Evolutionary conservation across 2,797 vertebrate genomes (phyloP).

Genomic region (Sebastes iracundus): DNA sequence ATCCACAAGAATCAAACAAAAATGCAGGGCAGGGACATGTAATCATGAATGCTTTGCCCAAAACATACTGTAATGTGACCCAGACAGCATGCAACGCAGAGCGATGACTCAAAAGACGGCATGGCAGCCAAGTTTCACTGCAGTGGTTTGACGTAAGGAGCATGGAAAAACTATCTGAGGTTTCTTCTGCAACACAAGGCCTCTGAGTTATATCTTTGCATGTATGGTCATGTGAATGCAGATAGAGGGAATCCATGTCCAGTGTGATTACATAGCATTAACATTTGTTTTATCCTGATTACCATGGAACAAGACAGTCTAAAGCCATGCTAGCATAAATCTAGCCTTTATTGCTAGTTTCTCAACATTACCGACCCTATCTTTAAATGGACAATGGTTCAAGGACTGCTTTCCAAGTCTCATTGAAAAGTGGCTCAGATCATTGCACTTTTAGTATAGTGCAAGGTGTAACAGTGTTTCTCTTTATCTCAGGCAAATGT

Average conservation of each 20-base stretch:
- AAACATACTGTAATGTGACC: not conserved
- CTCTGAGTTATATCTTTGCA: not conserved
- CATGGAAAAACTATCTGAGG: not conserved
- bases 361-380: accelerated
- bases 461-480: not conserved
- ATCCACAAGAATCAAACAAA: not conserved
- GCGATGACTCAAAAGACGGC: not conserved
- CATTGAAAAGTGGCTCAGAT: not conserved
- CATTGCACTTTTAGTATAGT: not conserved
- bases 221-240: not conserved
- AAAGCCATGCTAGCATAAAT: not conserved
- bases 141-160: not conserved
- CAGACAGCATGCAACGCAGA: not conserved
- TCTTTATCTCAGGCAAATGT: not conserved
- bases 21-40: not conserved
- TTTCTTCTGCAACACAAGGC: not conserved
- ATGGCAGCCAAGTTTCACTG: slow-evolving; percentile 3
- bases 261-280: not conserved
- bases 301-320: not conserved
- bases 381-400: no score
- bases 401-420: not conserved
- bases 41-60: not conserved
- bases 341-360: accelerated
- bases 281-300: not conserved
- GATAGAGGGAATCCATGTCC: not conserved